A percentile compares a stretch with the other conserved stretches of the same genome.
Conservation (phyloP, 2,113 vertebrate species). For the Leptobrachium leishanense region DNA sequence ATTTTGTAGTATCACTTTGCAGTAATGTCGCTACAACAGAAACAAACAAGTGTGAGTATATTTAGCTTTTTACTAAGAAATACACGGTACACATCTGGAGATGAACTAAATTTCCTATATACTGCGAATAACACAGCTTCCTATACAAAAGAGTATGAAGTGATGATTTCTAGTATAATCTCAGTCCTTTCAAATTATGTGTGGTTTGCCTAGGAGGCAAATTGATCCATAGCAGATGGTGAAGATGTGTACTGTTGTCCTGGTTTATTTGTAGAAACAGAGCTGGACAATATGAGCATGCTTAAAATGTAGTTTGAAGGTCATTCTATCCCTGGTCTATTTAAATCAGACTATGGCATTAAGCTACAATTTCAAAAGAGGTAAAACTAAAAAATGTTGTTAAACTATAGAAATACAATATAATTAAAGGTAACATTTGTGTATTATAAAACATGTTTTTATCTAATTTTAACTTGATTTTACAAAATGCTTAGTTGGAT, state of each 20-base stretch:
- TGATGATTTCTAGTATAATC: neutral
- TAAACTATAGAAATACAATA: too few species aligned
- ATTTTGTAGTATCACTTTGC: too few species aligned
- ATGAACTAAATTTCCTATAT: neutral
- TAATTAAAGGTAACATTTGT: too few species aligned
- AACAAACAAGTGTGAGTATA: neutral
- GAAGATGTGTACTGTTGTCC: neutral
- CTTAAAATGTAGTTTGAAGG: neutral
- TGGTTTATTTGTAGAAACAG: neutral
- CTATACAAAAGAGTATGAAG: neutral
- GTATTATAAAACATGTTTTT: too few species aligned
- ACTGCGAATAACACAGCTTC: neutral
- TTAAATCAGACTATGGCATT: too few species aligned
- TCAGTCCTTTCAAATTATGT: neutral
- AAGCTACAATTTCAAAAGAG: too few species aligned
- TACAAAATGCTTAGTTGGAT: too few species aligned
- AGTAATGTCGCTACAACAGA: too few species aligned
- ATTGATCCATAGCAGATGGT: constrained; percentile 2
- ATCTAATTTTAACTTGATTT: too few species aligned
- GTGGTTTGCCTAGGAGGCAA: constrained; percentile 1
- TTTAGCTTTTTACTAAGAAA: neutral
- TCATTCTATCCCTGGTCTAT: neutral
- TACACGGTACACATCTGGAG: neutral
- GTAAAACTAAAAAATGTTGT: too few species aligned
- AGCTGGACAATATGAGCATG: neutral